Conservation (phyloP, 2,113 vertebrate genomes). For the Oenanthe melanoleuca region DNA sequence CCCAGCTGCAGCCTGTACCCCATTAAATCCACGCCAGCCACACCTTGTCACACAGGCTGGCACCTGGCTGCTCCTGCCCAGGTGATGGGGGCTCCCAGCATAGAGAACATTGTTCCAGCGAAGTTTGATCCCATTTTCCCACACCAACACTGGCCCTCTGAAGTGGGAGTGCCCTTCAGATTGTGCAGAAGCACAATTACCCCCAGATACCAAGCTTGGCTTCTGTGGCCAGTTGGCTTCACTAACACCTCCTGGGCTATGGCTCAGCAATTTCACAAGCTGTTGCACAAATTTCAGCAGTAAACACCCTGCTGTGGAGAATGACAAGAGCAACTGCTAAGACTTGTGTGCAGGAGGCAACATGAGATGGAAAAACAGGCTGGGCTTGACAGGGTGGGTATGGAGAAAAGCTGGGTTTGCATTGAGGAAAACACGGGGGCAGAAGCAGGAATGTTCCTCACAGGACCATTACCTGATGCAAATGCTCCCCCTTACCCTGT, state of each 20-base stretch:
- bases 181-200: accelerated
- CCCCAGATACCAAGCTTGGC: neutral
- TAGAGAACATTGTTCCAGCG: neutral
- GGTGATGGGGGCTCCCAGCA: neutral
- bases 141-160: accelerated
- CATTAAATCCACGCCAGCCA: accelerated
- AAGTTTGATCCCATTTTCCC: neutral
- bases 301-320: neutral
- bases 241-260: accelerated
- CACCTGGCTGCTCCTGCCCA: neutral
- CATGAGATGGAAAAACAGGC: neutral
- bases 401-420: neutral
- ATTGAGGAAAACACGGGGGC: accelerated
- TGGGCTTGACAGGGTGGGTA: neutral
- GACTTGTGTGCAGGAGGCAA: neutral
- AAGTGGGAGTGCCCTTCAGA: neutral
- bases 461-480: neutral
- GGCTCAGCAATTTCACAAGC: neutral
- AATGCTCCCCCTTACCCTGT: neutral
- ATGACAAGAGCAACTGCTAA: neutral
- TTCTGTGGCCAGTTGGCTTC: neutral
- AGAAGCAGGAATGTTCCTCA: neutral
- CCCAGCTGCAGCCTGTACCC: neutral
- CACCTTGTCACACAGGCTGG: accelerated
- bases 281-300: neutral